Evolutionary conservation across 2,113 vertebrate genomes (phyloP), one percentile per base, ranked within the genome.

Genomic region (Pagrus major): DNA sequence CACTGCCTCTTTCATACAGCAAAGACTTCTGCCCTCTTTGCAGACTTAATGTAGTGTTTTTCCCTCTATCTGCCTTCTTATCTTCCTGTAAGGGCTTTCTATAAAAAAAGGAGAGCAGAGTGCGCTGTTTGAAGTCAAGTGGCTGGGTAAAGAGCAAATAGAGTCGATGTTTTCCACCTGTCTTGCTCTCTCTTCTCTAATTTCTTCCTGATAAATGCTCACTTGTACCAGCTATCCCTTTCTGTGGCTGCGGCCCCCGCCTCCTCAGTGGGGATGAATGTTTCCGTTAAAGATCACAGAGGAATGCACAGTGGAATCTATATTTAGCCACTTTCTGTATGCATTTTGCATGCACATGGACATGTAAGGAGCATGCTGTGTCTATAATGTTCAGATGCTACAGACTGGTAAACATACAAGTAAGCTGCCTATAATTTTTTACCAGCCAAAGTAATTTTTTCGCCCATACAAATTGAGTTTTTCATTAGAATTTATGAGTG

Each of bases 81-180:
- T 90, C 80, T 86, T 51, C 33, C 61, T 68, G 67, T 70, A 61
- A 83, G 51, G 81, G 35, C 61, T 76, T 41, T 71, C 70, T 69
- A 78, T 85, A 75, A 89, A 85, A 80, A n/a, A 76, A 20, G 44
- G 39, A 79, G 64, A 80, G 77, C 76, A 58, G 73, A 81, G 76
- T 52, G 47, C 2, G 2, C 46, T 56, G 69, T 88, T 88, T 89
- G 58, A 87, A 85, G 88, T 86, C 66, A 88, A 82, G 71, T 80
- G 49, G 77, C 73, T 64, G 60, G 23, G 33, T 76, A 86, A 85
- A 86, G 79, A 82, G 49, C 75, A 87, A 90, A 86, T 31, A 64
- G 33, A 84, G 58, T 71, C 25, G 9, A 78, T 76, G 88, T 80
- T 80, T 86, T 86, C 85, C 86, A 86, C 85, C 86, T 80, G 72